phyloP scores from a whole-genome alignment of 2,888 invertebrate genomes.

The Calliopum simillimum region DNA sequence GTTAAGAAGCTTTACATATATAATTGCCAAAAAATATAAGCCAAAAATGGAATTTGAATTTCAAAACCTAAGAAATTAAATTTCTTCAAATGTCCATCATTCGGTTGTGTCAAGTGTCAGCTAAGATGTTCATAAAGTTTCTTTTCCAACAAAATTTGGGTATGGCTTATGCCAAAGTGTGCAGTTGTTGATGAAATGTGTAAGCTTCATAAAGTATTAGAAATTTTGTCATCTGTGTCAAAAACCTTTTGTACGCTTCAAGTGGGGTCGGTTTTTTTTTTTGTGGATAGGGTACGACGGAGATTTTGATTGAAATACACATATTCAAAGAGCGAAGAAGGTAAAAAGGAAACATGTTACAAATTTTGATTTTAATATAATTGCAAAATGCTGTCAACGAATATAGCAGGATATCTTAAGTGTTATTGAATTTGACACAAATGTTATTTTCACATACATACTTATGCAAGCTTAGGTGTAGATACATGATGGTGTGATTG shows the following conservation, averaged over 20 bases:
- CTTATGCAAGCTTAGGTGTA: constrained; percentile 37
- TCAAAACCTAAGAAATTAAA: background rate
- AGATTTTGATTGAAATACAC: background rate
- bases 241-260: background rate
- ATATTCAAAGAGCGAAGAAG: background rate
- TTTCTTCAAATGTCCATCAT: constrained; percentile 5
- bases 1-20: too few species aligned
- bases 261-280: background rate
- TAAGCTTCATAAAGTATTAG: too few species aligned
- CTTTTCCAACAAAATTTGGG: background rate
- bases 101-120: background rate
- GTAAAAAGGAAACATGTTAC: background rate
- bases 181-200: background rate
- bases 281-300: background rate
- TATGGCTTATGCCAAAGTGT: background rate
- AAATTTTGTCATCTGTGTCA: background rate
- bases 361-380: constrained; percentile 11
- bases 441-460: constrained; percentile 13
- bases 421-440: constrained; percentile 13
- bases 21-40: too few species aligned
- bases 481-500: too few species aligned
- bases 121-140: background rate
- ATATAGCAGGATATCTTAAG: background rate
- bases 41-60: background rate
- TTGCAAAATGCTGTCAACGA: constrained; percentile 20